A percentile compares a stretch with the other conserved stretches of the same genome.
phyloP scores from a whole-genome alignment of 2,888 invertebrate genomes.

The Eurytoma californica region DNA sequence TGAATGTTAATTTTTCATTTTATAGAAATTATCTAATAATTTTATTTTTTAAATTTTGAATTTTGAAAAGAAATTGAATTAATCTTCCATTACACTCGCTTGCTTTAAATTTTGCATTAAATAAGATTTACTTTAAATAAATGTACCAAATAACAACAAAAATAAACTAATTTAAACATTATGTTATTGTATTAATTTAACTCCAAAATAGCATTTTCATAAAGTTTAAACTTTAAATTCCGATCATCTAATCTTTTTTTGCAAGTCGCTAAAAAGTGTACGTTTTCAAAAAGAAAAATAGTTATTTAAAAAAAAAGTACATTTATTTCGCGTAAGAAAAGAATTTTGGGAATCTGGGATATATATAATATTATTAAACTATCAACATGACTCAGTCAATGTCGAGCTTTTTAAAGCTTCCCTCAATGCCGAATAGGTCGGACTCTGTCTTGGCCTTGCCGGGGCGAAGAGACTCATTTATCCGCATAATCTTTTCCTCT shows the following conservation, averaged over 20 bases:
- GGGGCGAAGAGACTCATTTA: conserved; percentile 79
- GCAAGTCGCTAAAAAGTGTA: background rate
- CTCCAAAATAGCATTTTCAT: too few species aligned
- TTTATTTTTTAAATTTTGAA: conserved; percentile 8
- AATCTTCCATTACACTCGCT: background rate
- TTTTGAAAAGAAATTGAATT: background rate
- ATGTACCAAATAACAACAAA: too few species aligned
- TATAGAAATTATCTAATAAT: background rate
- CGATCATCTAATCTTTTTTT: too few species aligned
- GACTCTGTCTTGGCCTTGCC: conserved; percentile 81
- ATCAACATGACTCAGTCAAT: conserved; percentile 77
- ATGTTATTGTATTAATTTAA: too few species aligned
- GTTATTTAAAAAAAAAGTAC: background rate
- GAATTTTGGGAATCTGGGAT: too few species aligned
- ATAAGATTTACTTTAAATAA: too few species aligned
- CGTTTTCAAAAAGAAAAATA: background rate
- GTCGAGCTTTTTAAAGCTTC: conserved; percentile 85
- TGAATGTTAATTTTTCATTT: conserved; percentile 3
- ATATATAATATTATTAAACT: too few species aligned
- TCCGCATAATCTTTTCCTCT: conserved; percentile 78
- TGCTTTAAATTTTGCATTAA: too few species aligned
- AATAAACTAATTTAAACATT: too few species aligned
- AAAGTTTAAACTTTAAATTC: too few species aligned
- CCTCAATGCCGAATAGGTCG: conserved; percentile 82
- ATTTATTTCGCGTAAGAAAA: background rate